Evolutionary conservation across 1,140 invertebrate genomes (phyloP).

Genomic region (Aricia agestis): DNA sequence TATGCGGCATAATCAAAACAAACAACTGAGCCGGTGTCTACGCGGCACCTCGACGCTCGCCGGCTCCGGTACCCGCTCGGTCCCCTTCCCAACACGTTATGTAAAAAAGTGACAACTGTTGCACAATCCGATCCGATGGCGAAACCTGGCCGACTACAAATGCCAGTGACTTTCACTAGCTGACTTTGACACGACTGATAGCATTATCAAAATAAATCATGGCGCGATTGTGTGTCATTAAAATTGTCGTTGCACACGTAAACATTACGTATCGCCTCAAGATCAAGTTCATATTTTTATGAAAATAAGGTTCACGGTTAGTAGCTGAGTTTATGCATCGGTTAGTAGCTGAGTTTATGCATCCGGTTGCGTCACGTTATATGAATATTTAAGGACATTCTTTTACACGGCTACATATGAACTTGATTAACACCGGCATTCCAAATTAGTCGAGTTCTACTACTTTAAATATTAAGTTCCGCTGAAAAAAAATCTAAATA

Average conservation of each 20-base stretch:
- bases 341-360: conserved; percentile 27
- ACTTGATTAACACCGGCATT: neutral
- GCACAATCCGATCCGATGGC: conserved; percentile 71
- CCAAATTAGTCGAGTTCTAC: neutral
- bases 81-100: conserved; percentile 47
- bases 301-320: conserved; percentile 36
- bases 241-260: neutral
- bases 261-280: conserved; percentile 19
- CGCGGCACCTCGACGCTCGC: neutral
- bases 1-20: conserved; percentile 12
- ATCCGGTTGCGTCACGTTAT: neutral
- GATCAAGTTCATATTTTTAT: conserved; percentile 30
- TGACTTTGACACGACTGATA: conserved; percentile 64
- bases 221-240: conserved; percentile 27
- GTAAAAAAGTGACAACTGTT: conserved; percentile 72
- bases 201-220: conserved; percentile 9
- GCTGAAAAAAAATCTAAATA: neutral
- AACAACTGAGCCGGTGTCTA: neutral
- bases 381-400: neutral
- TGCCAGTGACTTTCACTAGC: conserved; percentile 70
- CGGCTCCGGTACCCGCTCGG: conserved; percentile 15
- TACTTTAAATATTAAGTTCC: neutral
- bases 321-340: conserved; percentile 26
- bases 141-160: conserved; percentile 67
- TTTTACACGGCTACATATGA: neutral